phyloP scores from a whole-genome alignment of 2,888 invertebrate species.

The Philonicus albiceps region DNA sequence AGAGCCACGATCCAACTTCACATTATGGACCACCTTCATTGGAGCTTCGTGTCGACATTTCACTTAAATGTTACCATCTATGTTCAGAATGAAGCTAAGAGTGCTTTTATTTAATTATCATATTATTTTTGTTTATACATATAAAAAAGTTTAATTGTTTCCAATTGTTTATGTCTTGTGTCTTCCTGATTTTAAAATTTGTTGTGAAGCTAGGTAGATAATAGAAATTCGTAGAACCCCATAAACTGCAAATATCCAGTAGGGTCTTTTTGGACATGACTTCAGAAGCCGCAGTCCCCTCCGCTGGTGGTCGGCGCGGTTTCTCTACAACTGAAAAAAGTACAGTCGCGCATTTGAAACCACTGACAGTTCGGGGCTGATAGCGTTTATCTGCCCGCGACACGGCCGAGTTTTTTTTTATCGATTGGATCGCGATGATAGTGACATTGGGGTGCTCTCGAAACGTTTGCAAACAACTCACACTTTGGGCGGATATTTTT shows the following conservation, averaged over 20 bases:
- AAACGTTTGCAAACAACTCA: neutral
- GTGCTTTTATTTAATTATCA: too few species aligned
- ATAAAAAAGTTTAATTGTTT: too few species aligned
- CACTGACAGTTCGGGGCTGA: neutral
- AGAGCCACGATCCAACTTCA: too few species aligned
- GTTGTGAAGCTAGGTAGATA: too few species aligned
- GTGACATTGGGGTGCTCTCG: neutral
- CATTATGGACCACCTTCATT: too few species aligned
- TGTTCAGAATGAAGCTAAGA: too few species aligned
- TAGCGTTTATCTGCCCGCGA: neutral
- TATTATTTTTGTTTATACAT: too few species aligned
- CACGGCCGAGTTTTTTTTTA: neutral
- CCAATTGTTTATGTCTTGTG: too few species aligned
- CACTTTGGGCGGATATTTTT: neutral
- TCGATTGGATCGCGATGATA: neutral
- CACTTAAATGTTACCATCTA: too few species aligned
- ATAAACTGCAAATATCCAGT: neutral
- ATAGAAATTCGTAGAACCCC: too few species aligned
- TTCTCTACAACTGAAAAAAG: neutral
- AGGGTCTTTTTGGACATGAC: neutral
- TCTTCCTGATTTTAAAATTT: too few species aligned
- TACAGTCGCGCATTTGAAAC: neutral
- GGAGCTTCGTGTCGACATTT: too few species aligned
- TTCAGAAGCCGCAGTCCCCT: neutral
- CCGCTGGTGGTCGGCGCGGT: neutral